A percentile compares a stretch with the other conserved stretches of the same genome.
These are phyloP conservation scores for Alethe castanea DNA, from an alignment of 2,113 vertebrate genomes.

Conservation along the genomic window DNA sequence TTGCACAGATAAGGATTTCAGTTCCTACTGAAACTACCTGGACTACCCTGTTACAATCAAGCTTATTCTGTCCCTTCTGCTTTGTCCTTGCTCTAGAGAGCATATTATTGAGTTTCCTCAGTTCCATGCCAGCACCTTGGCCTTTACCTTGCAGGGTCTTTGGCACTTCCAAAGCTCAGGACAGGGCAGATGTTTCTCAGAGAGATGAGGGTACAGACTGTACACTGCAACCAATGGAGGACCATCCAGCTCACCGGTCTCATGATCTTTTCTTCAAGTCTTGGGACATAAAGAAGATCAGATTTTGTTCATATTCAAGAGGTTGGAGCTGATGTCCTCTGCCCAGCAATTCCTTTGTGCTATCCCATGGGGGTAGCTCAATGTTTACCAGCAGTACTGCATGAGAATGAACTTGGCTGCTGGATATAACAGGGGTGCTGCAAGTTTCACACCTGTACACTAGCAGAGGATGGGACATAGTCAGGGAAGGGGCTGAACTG, in stretches of 20 bases:
- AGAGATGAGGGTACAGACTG: rapidly evolving
- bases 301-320: background rate
- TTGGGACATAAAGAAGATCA: background rate
- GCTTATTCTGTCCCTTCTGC: background rate
- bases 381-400: background rate
- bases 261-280: background rate
- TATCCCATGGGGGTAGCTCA: background rate
- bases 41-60: background rate
- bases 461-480: rapidly evolving
- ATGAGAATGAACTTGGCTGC: background rate
- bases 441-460: background rate
- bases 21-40: background rate
- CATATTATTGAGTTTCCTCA: background rate
- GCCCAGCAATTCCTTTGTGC: background rate
- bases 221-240: background rate
- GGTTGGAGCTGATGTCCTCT: background rate
- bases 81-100: background rate
- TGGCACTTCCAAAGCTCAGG: background rate
- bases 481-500: background rate
- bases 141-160: background rate
- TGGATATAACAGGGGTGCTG: background rate
- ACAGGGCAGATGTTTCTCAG: background rate
- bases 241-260: background rate
- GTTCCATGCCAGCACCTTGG: background rate
- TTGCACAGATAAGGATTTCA: background rate